Base-by-base conservation (phyloP, 1,140 invertebrate genomes). In the Aplysia californica region DNA sequence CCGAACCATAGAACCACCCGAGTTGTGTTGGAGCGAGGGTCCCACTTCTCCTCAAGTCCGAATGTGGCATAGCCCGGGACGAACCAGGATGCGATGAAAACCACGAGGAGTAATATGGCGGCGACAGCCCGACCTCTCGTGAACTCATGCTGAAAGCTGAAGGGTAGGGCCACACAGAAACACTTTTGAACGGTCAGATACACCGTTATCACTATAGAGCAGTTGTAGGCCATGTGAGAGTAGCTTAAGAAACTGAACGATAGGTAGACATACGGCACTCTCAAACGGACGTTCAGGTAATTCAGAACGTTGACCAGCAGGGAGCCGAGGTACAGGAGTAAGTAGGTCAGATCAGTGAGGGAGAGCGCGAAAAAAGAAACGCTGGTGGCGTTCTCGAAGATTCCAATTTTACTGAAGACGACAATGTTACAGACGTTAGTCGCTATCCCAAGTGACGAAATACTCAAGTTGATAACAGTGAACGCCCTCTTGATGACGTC, bases 101-200 rank as follows among this genome's bases (percentile, higher is more conserved):
- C 41, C 2, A n/a, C 29, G 26, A 44, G 21, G 2, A 23, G 5
- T 3, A 55, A 2, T 50, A 69, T 21, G 23, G n/a, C 29, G 3
- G 20, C 2, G 6, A 55, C 20, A 5, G 67, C 3, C 23, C 10
- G 26, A 5, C 41, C 4, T 69, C 29, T 50, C 23, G 38, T 69
- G 39, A 69, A 69, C 15, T 18, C 39, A 31, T 69, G 3, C 41
- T 55, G 50, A 38, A 69, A 69, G 18, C 56, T 26, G 33, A 69
- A 26, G 3, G 67, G 67, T 55, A 5, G 29, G 3, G 41, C 10
- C n/a, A 69, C 67, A 55, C 67, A 69, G 41, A 69, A 26, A 29
- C 67, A 69, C 21, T 50, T n/a, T 10, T 23, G 41, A 50, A 69
- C 67, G 38, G 67, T 26, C 23, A 69, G 2, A 23, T 31, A 69